Evolutionary conservation across 2,797 vertebrate genomes (phyloP), one percentile per base, ranked within the genome.

Genomic region (Tamandua tetradactyla): DNA sequence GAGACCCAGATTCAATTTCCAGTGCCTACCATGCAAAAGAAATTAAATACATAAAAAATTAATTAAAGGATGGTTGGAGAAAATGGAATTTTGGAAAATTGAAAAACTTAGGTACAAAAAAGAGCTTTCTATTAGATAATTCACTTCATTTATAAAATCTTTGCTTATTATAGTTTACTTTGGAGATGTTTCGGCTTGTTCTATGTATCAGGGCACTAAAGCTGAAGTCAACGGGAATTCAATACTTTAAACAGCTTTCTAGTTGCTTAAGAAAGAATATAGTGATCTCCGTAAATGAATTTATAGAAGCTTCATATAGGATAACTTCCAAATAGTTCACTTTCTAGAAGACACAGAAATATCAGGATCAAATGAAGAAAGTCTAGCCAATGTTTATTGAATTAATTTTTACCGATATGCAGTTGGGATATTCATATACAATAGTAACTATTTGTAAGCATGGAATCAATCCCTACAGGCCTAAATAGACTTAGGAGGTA

Each of bases 301-400:
- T 94, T 96, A 81, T 83, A 44, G n/a, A 49, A 68, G 22, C 17
- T 44, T 37, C n/a, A n/a, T n/a, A n/a, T n/a, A n/a, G n/a, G n/a
- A n/a, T n/a, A n/a, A n/a, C n/a, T n/a, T n/a, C n/a, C n/a, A n/a
- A n/a, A n/a, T n/a, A n/a, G n/a, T n/a, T n/a, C 59, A 59, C 22
- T 79, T 94, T 44, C 30, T 42, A 57, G 82, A 87, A 79, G 20
- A 72, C 37, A 84, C 25, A 68, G 9, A 88, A 66, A 74, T 74
- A 74, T 95, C 23, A 92, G 52, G 20, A 61, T 30, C 49, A 92
- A 91, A 80, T 80, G 30, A 72, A 14, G 59, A 95, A 87, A 47
- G n/a, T n/a, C n/a, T n/a, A n/a, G n/a, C n/a, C n/a, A n/a, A n/a
- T n/a, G n/a, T n/a, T n/a, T n/a, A n/a, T n/a, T n/a, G n/a, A n/a